Evolutionary conservation across 1,140 invertebrate genomes (phyloP).

Genomic region (Sweltsa coloradensis): DNA sequence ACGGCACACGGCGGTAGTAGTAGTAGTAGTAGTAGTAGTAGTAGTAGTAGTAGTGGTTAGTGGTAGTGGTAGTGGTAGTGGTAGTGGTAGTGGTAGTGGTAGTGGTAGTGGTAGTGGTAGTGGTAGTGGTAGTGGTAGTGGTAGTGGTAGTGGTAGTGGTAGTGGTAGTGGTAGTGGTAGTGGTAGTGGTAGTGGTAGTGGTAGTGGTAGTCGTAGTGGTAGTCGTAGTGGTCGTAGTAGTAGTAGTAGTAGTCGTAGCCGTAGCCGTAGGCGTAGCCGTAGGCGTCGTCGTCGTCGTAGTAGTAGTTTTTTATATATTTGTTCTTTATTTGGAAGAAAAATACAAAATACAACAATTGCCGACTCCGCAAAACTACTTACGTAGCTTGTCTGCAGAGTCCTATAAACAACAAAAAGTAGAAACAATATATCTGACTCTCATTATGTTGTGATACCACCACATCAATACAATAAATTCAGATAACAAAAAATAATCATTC

Average conservation of each 20-base stretch:
- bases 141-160: background rate
- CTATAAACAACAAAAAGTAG: no score
- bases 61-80: background rate
- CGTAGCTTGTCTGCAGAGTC: no score
- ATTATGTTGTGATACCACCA: no score
- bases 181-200: background rate
- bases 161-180: background rate
- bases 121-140: background rate
- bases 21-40: background rate
- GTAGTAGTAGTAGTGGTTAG: background rate
- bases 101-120: background rate
- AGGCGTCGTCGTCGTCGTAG: background rate
- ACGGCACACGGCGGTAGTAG: background rate
- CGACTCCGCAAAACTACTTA: no score
- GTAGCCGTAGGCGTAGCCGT: background rate
- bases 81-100: background rate
- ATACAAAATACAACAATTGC: no score
- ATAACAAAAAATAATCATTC: no score
- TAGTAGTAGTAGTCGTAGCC: background rate
- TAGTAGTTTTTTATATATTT: background rate
- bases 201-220: background rate
- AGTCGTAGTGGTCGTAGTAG: background rate
- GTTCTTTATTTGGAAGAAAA: no score
- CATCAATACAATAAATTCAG: no score
- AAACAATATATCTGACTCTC: no score